Conservation (phyloP, 2,888 invertebrate genomes). For the Athetis lepigone region DNA sequence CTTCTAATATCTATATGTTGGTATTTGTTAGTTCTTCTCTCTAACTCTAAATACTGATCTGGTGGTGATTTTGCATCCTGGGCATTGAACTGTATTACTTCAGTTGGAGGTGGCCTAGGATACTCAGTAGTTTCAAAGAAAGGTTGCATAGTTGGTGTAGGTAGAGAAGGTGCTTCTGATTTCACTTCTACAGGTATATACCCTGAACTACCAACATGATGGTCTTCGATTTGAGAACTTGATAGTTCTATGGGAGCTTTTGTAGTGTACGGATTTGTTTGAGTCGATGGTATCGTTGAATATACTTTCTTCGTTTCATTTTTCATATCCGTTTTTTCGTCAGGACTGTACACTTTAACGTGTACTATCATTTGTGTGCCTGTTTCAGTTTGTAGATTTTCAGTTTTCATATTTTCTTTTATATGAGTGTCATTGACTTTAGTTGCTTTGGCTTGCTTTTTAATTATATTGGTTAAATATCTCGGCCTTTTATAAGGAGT, state of each 20-base stretch:
- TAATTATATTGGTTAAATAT: conserved; percentile 52
- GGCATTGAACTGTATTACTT: conserved; percentile 81
- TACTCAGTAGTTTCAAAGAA: conserved; percentile 71
- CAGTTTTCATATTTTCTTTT: conserved; percentile 45
- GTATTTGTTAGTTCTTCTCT: conserved; percentile 57
- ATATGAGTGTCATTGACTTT: conserved; percentile 43
- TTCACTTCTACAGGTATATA: conserved; percentile 74
- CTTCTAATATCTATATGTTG: conserved; percentile 51
- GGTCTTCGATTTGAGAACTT: conserved; percentile 81
- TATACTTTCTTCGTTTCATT: conserved; percentile 56
- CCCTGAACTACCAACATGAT: conserved; percentile 84
- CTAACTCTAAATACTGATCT: conserved; percentile 72
- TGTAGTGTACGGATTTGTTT: conserved; percentile 65
- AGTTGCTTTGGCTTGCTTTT: conserved; percentile 42
- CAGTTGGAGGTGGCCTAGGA: conserved; percentile 72
- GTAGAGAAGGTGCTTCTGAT: conserved; percentile 51
- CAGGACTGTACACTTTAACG: conserved; percentile 91
- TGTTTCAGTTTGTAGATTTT: conserved; percentile 58
- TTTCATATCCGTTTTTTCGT: conserved; percentile 60
- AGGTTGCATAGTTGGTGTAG: conserved; percentile 69
- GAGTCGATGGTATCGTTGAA: conserved; percentile 46
- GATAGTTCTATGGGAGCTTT: conserved; percentile 72
- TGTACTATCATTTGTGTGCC: conserved; percentile 92
- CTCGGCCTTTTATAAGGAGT: conserved; percentile 70
- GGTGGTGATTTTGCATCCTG: conserved; percentile 86